phyloP scores from a whole-genome alignment of 2,888 invertebrate species.

The Microctonus hyperodae region DNA sequence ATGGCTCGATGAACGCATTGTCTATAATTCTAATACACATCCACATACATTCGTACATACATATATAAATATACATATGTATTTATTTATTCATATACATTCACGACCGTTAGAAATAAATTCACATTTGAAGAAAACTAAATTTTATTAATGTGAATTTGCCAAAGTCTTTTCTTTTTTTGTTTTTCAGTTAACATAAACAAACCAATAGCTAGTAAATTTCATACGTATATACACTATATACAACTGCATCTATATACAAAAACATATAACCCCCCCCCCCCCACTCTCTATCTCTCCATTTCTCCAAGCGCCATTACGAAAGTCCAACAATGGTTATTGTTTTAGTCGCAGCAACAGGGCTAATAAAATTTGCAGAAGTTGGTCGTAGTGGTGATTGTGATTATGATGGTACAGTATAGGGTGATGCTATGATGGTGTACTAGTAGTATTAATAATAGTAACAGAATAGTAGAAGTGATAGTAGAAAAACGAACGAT shows the following conservation, averaged over 20 bases:
- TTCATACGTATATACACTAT: background rate
- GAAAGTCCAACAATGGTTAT: conserved; percentile 50
- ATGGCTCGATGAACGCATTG: conserved; percentile 22
- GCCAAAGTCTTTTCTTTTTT: background rate
- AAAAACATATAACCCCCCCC: background rate
- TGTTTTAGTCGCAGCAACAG: conserved; percentile 46
- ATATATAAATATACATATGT: no score
- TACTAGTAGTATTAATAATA: background rate
- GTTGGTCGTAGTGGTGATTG: conserved; percentile 31
- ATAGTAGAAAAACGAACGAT: background rate
- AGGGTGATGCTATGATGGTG: background rate
- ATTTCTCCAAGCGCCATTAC: conserved; percentile 23
- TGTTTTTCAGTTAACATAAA: background rate
- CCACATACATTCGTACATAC: no score
- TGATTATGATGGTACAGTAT: conserved; percentile 27
- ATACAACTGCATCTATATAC: background rate
- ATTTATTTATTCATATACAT: no score
- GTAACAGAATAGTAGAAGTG: background rate
- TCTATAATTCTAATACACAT: background rate
- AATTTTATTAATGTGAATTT: background rate
- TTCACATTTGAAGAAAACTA: background rate
- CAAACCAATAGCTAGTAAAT: background rate
- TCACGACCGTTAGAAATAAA: background rate
- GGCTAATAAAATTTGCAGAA: conserved; percentile 44
- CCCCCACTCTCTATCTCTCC: no score